Percentiles rank a stretch among this genome's conserved stretches.
Evolutionary conservation across 2,888 invertebrate species (phyloP).

Genomic region (Microctonus brassicae): DNA sequence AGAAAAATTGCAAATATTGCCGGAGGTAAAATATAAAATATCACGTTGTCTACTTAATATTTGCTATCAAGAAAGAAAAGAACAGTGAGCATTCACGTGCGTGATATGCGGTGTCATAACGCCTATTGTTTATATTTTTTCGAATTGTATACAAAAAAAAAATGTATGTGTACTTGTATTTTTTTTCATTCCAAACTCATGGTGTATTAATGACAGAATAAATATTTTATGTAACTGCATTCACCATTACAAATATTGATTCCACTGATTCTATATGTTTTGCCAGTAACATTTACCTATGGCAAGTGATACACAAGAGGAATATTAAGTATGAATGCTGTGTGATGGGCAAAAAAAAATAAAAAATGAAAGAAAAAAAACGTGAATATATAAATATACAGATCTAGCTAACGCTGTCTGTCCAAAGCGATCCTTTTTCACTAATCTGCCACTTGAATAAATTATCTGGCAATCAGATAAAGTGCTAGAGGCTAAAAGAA

Average conservation of each 20-base stretch:
- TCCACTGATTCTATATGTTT: not conserved
- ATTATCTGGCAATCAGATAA: conserved; percentile 10
- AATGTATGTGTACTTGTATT: not conserved
- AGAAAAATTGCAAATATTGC: not conserved
- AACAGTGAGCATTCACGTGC: not conserved
- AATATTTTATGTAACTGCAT: not conserved
- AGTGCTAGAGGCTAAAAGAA: conserved; percentile 1
- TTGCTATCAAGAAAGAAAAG: not conserved
- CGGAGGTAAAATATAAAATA: conserved; percentile 2
- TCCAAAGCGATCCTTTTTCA: not conserved
- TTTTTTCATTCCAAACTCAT: not conserved
- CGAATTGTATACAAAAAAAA: not conserved
- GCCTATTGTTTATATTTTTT: not conserved
- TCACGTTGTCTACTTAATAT: not conserved
- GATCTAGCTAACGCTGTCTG: not conserved
- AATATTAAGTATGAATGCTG: not conserved
- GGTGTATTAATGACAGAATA: not conserved
- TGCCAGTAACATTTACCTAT: not conserved
- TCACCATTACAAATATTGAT: not conserved
- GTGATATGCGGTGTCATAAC: not conserved
- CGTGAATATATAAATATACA: too few relatives aligned
- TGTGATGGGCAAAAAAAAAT: too few relatives aligned
- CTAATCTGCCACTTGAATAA: not conserved
- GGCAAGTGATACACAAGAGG: not conserved
- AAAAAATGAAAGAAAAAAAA: not conserved